Base-by-base conservation (phyloP, 2,888 invertebrate species). In the Melanophora roralis region DNA sequence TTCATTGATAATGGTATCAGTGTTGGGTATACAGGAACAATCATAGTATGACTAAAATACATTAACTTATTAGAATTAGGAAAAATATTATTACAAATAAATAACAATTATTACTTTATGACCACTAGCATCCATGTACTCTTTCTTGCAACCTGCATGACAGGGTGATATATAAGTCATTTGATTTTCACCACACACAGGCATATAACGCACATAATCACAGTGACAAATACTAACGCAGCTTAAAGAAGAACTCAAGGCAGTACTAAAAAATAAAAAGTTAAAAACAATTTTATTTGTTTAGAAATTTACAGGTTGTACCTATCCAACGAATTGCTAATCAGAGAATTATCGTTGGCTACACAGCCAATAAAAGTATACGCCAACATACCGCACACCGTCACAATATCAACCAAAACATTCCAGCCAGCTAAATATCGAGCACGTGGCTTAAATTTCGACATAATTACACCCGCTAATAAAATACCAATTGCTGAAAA, bases 111-210 rank as follows among this genome's bases (percentile, higher is more conserved):
- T 71, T 55, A 91, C 89, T 85, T 90, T 90, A 9, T 88, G 87
- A 19, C 82, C 90, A 83, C 90, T 90, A 16, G 27, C 23, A 21
- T 84, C 83, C n/a, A 82, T 83, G 19, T 86, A 83, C 78, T 88
- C 86, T 16, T 86, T 85, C 51, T 88, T 91, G 85, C 95, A 95
- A 1, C 95, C 95, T 11, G 95, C 95, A 86, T 94, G 94, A 86
- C 95, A 95, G 6, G 95, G 93, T 0, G 94, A 95, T 85, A 94
- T 95, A 86, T 92, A 95, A 5, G 93, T 93, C 57, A 92, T 90
- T 0, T 92, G 91, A 71, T 92, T 91, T 38, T 92, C 90, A n/a
- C 93, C 92, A 86, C 94, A 95, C 1, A 95, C 93, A 0, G 94
- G 94, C 81, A 94, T 93, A 86, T 94, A 95, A 83, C 93, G 93